These are phyloP conservation scores for Burhinus oedicnemus DNA, from an alignment of 2,113 vertebrate genomes.

Conservation along the genomic window DNA sequence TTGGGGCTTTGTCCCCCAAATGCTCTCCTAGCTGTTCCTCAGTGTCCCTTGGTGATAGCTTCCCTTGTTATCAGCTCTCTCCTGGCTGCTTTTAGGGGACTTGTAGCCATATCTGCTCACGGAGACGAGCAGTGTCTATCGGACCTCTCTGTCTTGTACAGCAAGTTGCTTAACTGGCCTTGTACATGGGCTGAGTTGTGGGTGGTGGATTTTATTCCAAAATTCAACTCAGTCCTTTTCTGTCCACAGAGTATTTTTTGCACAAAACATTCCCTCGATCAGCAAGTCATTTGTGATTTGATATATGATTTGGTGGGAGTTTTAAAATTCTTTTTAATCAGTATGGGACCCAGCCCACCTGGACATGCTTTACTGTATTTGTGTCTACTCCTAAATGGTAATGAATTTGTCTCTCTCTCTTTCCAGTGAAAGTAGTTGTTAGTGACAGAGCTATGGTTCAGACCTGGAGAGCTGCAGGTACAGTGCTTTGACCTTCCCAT, in stretches of 20 bases:
- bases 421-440: neutral
- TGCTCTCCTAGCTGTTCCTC: neutral
- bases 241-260: neutral
- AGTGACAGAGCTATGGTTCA: neutral
- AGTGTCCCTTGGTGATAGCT: neutral
- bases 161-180: neutral
- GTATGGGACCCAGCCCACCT: neutral
- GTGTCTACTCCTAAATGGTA: neutral
- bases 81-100: neutral
- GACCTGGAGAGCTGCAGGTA: neutral
- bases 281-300: neutral
- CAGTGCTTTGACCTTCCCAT: neutral
- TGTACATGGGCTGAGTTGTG: neutral
- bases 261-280: neutral
- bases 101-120: neutral
- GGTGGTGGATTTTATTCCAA: neutral
- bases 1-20: neutral
- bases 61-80: neutral
- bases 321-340: neutral
- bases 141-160: neutral
- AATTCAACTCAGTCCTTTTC: neutral
- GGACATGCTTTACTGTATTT: neutral
- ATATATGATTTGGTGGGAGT: neutral
- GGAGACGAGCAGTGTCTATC: neutral
- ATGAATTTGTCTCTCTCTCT: neutral